Percentiles rank a stretch among this genome's conserved stretches.
Evolutionary conservation across 2,113 vertebrate species (phyloP).

Genomic region (Sturnira hondurensis): DNA sequence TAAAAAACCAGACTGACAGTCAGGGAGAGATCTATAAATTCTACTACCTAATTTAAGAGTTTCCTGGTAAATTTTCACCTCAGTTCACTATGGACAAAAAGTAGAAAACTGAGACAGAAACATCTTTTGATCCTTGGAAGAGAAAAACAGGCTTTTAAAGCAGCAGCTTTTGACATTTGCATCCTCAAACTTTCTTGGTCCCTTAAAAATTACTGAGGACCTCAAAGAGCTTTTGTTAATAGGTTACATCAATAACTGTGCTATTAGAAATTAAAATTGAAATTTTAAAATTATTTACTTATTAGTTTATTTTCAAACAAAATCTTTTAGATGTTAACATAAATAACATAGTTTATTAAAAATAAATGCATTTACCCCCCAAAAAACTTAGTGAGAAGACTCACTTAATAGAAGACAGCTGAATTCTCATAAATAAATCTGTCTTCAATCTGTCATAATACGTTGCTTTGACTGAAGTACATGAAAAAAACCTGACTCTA

Average conservation of each 20-base stretch:
- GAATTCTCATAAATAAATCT: not conserved
- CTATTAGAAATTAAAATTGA: conserved; percentile 5
- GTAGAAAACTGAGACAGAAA: not conserved
- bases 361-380: not conserved
- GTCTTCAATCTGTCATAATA: not conserved
- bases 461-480: not conserved
- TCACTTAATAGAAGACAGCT: not conserved
- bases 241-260: not conserved
- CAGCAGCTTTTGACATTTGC: not conserved
- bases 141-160: not conserved
- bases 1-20: not conserved
- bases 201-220: not conserved
- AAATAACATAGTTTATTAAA: conserved; percentile 20
- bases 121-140: not conserved
- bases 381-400: not conserved
- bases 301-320: conserved; percentile 11
- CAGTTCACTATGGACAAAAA: not conserved
- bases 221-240: not conserved
- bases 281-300: not conserved
- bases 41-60: not conserved
- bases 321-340: not conserved
- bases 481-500: not conserved
- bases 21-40: not conserved
- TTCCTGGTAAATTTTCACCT: not conserved
- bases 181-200: not conserved